Percentiles rank a stretch among this genome's conserved stretches.
phyloP scores from a whole-genome alignment of 1,140 invertebrate genomes.

The Acromyrmex heyeri region DNA sequence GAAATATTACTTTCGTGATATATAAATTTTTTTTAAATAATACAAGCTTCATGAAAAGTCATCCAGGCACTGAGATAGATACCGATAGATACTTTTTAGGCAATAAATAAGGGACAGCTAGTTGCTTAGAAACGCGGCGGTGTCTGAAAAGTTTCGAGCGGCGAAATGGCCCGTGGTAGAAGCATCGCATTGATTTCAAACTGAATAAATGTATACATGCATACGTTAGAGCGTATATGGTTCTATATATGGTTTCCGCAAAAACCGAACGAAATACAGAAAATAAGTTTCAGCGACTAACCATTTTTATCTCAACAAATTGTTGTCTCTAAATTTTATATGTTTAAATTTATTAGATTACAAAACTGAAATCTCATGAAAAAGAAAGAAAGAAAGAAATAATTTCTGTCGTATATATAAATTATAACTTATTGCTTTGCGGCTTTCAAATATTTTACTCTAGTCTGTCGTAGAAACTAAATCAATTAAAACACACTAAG shows the following conservation, averaged over 20 bases:
- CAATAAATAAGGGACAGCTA: constrained; percentile 69
- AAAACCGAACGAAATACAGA: constrained; percentile 17
- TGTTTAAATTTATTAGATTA: constrained; percentile 21
- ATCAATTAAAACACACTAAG: not conserved
- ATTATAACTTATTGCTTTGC: not conserved
- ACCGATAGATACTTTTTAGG: constrained; percentile 30
- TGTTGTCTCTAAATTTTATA: not conserved
- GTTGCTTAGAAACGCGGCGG: constrained; percentile 58
- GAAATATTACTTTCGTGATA: constrained; percentile 54
- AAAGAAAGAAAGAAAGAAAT: not conserved
- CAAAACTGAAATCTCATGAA: not conserved
- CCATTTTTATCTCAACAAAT: not conserved
- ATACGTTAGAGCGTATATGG: constrained; percentile 19
- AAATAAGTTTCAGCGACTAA: constrained; percentile 16
- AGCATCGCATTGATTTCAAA: constrained; percentile 54
- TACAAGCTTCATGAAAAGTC: constrained; percentile 53
- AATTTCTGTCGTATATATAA: not conserved
- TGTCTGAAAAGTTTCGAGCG: constrained; percentile 66
- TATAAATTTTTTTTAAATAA: constrained; percentile 44
- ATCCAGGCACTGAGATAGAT: not conserved
- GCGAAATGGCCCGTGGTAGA: constrained; percentile 54
- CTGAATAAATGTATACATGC: constrained; percentile 55
- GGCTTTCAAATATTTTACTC: not conserved
- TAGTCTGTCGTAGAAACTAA: not conserved
- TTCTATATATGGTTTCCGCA: not conserved